Evolutionary conservation across 2,888 invertebrate genomes (phyloP).

Genomic region (Drosophila colorata): DNA sequence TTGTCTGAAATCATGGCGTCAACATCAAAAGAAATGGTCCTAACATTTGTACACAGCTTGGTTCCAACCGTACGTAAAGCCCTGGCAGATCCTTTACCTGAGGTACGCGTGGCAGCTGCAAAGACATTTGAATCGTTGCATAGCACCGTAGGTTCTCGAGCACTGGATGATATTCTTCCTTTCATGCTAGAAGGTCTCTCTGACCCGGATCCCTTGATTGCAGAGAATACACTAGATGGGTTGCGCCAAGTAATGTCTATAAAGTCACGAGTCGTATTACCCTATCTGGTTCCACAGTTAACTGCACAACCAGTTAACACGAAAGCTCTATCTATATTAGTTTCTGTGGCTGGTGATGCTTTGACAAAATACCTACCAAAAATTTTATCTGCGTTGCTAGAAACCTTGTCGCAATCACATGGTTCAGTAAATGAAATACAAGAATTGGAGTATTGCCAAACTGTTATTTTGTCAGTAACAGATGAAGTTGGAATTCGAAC

Average conservation of each 20-base stretch:
- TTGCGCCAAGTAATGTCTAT: constrained; percentile 98
- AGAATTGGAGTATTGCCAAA: constrained; percentile 96
- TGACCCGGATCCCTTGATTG: constrained; percentile 91
- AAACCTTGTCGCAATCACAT: constrained; percentile 90
- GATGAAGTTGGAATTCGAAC: constrained; percentile 95
- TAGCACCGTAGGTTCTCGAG: constrained; percentile 95
- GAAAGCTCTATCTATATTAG: constrained; percentile 96
- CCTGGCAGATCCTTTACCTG: constrained; percentile 95
- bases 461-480: constrained; percentile 95
- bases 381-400: constrained; percentile 95
- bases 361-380: constrained; percentile 95
- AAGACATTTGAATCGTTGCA: constrained; percentile 98
- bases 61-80: constrained; percentile 98
- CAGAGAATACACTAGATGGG: constrained; percentile 97
- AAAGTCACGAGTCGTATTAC: constrained; percentile 97
- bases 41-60: constrained; percentile 94
- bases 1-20: constrained; percentile 99
- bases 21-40: constrained; percentile 96
- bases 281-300: constrained; percentile 97
- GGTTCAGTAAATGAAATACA: constrained; percentile 88
- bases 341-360: constrained; percentile 97
- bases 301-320: constrained; percentile 96
- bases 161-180: constrained; percentile 98
- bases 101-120: constrained; percentile 97
- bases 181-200: constrained; percentile 92